Base-by-base conservation (phyloP, 2,113 vertebrate genomes). In the Empidonax traillii region DNA sequence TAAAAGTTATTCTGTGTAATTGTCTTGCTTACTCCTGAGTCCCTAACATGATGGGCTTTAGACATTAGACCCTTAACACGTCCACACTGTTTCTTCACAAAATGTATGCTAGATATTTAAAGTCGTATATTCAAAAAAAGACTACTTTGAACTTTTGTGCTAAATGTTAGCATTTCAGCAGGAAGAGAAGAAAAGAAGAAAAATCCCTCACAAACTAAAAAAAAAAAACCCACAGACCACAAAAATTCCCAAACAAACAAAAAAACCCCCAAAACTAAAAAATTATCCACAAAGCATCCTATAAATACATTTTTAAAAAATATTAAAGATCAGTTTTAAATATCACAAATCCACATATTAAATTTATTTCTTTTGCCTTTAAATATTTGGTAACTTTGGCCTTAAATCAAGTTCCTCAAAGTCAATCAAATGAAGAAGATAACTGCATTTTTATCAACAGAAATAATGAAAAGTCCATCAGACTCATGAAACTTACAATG, bases 271-370 rank as follows among this genome's bases (percentile, higher is more conserved):
- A 10, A 28, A 28, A 28, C 25, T 15, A 28, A 58, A 78, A 71
- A 71, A 49, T 41, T 1, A 17, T 25, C 6, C 25, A 49, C 11
- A 65, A 51, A 35, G 11, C 35, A 72, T 23, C 4, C 27, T 39
- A 27, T 10, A 63, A 81, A 49, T 14, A 52, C 0, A 0, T 19
- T 35, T 61, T 19, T 22, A 4, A 5, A 19, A 1, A 41, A 41
- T 41, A 62, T 6, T 21, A 63, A 63, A 20, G 14, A 14, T 27
- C 13, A 59, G 13, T 76, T 27, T 35, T 44, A 53, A 59, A 31
- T 24, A 65, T 8, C 3, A 3, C 14, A 77, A 77, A 53, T 10
- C 6, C 3, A 51, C 14, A 5, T 30, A 53, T 25, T 55, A 35
- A 19, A 61, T 31, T 39, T 39, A 67, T 31, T 55, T 56, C 22